These are phyloP conservation scores for Pollicipes pollicipes DNA, from an alignment of 1,140 invertebrate species.

Conservation along the genomic window DNA sequence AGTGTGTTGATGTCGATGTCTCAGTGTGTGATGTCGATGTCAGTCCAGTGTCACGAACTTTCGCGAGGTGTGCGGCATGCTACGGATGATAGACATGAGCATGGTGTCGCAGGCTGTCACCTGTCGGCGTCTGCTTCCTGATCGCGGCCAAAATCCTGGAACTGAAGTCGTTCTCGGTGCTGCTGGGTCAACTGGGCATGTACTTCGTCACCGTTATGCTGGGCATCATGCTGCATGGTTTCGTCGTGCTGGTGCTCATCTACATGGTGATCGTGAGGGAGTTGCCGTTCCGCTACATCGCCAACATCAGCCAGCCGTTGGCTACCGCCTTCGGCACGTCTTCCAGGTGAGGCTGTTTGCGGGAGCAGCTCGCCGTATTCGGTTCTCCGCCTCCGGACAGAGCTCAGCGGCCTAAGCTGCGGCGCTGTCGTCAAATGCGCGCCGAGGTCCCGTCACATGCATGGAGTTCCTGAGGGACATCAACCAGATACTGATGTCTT, in stretches of 20 bases:
- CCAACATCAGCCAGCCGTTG: conserved; percentile 67
- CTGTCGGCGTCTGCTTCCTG: conserved; percentile 75
- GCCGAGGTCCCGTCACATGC: too few relatives aligned
- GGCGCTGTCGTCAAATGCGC: too few relatives aligned
- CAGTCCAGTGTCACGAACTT: background rate
- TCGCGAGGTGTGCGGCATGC: too few relatives aligned
- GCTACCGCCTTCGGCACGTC: conserved; percentile 81
- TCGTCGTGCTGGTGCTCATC: conserved; percentile 64
- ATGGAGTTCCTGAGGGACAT: too few relatives aligned
- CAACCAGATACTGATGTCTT: too few relatives aligned
- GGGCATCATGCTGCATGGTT: conserved; percentile 75
- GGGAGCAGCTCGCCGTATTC: too few relatives aligned
- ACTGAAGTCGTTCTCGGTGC: conserved; percentile 58
- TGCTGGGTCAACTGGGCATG: conserved; percentile 67
- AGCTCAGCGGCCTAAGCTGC: too few relatives aligned
- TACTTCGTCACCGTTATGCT: conserved; percentile 80
- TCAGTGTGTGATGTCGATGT: background rate
- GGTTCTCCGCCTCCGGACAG: background rate
- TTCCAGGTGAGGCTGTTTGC: conserved; percentile 44
- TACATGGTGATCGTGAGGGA: conserved; percentile 58
- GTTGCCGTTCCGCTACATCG: conserved; percentile 60
- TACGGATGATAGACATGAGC: too few relatives aligned
- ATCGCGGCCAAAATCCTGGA: conserved; percentile 76
- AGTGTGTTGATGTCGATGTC: background rate
- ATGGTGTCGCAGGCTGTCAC: conserved; percentile 63